Conservation (phyloP, 2,888 invertebrate species). For the Andrena hattorfiana region DNA sequence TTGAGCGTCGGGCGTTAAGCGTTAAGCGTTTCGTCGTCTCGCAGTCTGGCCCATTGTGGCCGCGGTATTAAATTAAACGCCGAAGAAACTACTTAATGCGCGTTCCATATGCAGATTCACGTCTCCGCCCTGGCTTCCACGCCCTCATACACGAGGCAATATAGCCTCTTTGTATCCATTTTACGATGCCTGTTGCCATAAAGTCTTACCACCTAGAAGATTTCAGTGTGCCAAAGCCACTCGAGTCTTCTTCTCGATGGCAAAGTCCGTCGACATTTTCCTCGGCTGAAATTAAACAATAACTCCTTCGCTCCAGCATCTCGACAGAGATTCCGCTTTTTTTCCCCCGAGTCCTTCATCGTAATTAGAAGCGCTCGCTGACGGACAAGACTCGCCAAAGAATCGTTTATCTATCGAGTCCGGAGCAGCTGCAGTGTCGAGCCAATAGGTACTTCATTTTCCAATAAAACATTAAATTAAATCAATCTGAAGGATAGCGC, state of each 20-base stretch:
- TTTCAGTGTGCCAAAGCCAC: constrained; percentile 58
- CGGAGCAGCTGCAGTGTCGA: neutral
- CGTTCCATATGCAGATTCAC: constrained; percentile 84
- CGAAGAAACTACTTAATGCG: constrained; percentile 83
- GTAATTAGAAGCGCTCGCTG: constrained; percentile 12
- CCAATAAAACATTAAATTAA: constrained; percentile 68
- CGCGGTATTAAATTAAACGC: constrained; percentile 82
- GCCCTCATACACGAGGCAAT: constrained; percentile 73
- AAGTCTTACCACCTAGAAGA: constrained; percentile 58
- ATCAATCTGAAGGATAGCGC: constrained; percentile 59
- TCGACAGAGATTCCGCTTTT: neutral
- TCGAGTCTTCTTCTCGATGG: constrained; percentile 47
- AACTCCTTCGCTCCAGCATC: constrained; percentile 11
- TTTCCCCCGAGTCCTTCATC: neutral
- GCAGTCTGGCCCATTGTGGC: constrained; percentile 69
- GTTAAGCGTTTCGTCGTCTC: constrained; percentile 60
- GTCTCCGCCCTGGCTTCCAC: constrained; percentile 73
- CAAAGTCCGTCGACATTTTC: constrained; percentile 14
- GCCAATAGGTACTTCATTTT: neutral
- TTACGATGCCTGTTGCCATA: constrained; percentile 78
- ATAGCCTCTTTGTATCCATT: constrained; percentile 83
- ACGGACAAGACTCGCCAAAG: constrained; percentile 14
- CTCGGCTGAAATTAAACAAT: constrained; percentile 49
- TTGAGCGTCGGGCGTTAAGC: constrained; percentile 26
- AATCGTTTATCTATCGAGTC: constrained; percentile 28